Conservation (phyloP, 2,113 vertebrate genomes). For the Melanerpes formicivorus region DNA sequence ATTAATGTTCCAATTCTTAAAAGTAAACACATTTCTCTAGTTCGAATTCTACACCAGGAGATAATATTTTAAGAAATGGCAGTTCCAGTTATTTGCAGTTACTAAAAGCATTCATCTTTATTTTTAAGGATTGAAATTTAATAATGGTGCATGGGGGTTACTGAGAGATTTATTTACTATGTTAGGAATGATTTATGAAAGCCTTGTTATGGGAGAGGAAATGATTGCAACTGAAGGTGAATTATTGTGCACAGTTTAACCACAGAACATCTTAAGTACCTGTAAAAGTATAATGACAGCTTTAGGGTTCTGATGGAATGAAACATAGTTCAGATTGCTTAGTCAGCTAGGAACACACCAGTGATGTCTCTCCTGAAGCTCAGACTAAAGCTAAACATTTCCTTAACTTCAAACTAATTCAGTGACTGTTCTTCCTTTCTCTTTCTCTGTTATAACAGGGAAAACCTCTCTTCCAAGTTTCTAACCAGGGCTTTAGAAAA, state of each 20-base stretch:
- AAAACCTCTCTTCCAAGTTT: not conserved
- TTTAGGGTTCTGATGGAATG: slow-evolving; percentile 24
- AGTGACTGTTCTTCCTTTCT: not conserved
- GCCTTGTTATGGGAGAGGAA: slow-evolving; percentile 6
- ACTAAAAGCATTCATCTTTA: slow-evolving; percentile 54
- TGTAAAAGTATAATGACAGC: slow-evolving; percentile 16
- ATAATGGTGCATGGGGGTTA: slow-evolving; percentile 8
- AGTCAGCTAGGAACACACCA: not conserved
- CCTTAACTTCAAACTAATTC: not conserved
- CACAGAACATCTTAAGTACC: slow-evolving; percentile 25
- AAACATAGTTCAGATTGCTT: not conserved
- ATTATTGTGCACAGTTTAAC: slow-evolving; percentile 25
- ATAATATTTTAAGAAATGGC: slow-evolving; percentile 33
- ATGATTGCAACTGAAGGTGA: slow-evolving; percentile 33
- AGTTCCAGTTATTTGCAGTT: slow-evolving; percentile 16
- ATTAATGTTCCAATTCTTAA: not conserved
- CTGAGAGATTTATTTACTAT: slow-evolving; percentile 42
- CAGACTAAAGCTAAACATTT: not conserved
- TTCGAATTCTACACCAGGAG: not conserved
- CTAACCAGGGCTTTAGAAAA: not conserved
- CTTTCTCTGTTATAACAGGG: not conserved
- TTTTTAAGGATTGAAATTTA: slow-evolving; percentile 60
- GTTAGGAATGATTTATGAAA: slow-evolving; percentile 38
- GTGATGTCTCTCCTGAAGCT: not conserved
- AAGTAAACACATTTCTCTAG: slow-evolving; percentile 24